Percentiles rank a stretch among this genome's conserved stretches.
Conservation (phyloP, 1,140 invertebrate species). For the Sminthurides bifidus region DNA sequence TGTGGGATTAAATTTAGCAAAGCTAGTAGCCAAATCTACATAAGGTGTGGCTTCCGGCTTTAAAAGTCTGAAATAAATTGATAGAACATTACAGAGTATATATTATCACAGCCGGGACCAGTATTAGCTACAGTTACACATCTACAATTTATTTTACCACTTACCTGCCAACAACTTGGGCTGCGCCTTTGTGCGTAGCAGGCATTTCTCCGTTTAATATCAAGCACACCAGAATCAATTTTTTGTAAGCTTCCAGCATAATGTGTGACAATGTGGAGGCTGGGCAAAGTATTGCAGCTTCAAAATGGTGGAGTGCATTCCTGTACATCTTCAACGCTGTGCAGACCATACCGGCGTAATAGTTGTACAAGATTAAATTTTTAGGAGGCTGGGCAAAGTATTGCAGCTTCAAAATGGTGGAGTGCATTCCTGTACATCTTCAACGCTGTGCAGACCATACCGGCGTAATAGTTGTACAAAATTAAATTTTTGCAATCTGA, state of each 20-base stretch:
- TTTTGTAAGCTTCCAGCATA: slow-evolving; percentile 94
- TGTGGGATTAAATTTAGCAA: slow-evolving; percentile 58
- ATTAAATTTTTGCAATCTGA: slow-evolving; percentile 81
- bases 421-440: slow-evolving; percentile 85
- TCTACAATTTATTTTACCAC: neutral
- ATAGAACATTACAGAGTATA: neutral
- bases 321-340: slow-evolving; percentile 84
- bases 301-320: slow-evolving; percentile 84
- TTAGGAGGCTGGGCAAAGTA: slow-evolving; percentile 85
- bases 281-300: slow-evolving; percentile 76
- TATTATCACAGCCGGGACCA: neutral
- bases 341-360: slow-evolving; percentile 96
- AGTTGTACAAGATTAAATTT: too few relatives aligned
- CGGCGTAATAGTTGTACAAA: slow-evolving; percentile 92
- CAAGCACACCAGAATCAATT: slow-evolving; percentile 81
- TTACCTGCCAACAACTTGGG: slow-evolving; percentile 29
- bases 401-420: slow-evolving; percentile 89
- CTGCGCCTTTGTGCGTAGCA: slow-evolving; percentile 16
- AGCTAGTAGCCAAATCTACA: slow-evolving; percentile 73
- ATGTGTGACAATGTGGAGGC: slow-evolving; percentile 88
- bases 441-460: slow-evolving; percentile 86
- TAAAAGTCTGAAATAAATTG: slow-evolving; percentile 62
- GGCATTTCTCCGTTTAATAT: slow-evolving; percentile 77
- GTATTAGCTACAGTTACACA: too few relatives aligned
- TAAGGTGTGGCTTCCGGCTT: slow-evolving; percentile 86